phyloP scores from a whole-genome alignment of 2,888 invertebrate genomes.

The Nudaria mundana region DNA sequence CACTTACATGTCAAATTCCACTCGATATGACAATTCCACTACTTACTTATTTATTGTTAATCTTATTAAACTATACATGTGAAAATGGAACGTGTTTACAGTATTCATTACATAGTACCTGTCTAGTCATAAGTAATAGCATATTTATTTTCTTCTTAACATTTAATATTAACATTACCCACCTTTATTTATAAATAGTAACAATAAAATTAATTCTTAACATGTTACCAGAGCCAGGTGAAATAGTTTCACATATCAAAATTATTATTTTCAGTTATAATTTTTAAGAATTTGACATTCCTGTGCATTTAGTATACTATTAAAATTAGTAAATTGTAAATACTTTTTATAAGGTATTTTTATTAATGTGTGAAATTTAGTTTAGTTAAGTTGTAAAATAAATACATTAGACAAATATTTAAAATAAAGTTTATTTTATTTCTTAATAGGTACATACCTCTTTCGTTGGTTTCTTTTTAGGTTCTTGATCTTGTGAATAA shows the following conservation, averaged over 20 bases:
- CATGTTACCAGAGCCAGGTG: conserved; percentile 9
- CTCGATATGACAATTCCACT: conserved; percentile 18
- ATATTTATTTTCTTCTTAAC: conserved; percentile 39
- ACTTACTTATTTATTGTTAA: conserved; percentile 36
- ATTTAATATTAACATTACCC: conserved; percentile 40
- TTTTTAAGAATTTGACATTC: conserved; percentile 54
- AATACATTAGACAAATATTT: conserved; percentile 18
- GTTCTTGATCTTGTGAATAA: too few species aligned
- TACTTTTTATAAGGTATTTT: conserved; percentile 38
- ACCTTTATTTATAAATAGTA: conserved; percentile 41
- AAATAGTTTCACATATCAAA: conserved; percentile 22
- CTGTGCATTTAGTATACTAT: conserved; percentile 59
- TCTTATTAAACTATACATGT: conserved; percentile 10
- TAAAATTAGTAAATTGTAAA: conserved; percentile 41
- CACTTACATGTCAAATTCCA: conserved; percentile 1
- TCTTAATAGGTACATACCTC: too few species aligned
- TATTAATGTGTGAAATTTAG: too few species aligned
- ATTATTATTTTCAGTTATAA: conserved; percentile 17
- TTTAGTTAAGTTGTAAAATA: conserved; percentile 25
- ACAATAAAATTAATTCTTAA: conserved; percentile 1
- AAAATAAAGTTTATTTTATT: not conserved
- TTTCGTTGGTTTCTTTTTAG: too few species aligned
- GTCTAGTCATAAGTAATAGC: conserved; percentile 72
- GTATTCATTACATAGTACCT: conserved; percentile 78
- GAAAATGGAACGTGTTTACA: conserved; percentile 45